A percentile compares a stretch with the other conserved stretches of the same genome.
Conservation (phyloP, 2,888 invertebrate species). For the Brachyptera risi region DNA sequence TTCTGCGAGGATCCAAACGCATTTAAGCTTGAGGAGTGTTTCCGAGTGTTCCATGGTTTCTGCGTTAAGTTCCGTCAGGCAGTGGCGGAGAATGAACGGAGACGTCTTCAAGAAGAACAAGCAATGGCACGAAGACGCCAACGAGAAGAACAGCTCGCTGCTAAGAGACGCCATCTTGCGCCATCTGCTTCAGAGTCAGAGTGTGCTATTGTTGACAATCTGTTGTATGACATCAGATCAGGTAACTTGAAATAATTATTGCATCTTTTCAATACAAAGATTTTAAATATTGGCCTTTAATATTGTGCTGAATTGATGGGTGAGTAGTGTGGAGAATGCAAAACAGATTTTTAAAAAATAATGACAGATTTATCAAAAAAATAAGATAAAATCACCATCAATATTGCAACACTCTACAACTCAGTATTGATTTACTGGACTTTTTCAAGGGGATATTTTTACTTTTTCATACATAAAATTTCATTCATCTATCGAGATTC, state of each 20-base stretch:
- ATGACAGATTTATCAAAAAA: too few species aligned
- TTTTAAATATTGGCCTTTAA: too few species aligned
- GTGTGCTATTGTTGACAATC: constrained; percentile 70
- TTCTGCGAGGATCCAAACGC: constrained; percentile 89
- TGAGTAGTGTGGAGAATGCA: too few species aligned
- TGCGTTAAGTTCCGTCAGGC: constrained; percentile 83
- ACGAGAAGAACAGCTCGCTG: constrained; percentile 66
- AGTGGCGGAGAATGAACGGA: constrained; percentile 77
- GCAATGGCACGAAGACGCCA: constrained; percentile 72
- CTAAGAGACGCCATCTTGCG: constrained; percentile 58
- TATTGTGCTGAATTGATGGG: too few species aligned
- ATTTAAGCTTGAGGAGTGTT: constrained; percentile 93
- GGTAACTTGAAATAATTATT: constrained; percentile 40
- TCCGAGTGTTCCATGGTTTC: constrained; percentile 83
- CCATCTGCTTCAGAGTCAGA: constrained; percentile 67
- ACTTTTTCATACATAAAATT: too few species aligned
- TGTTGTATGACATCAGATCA: constrained; percentile 67
- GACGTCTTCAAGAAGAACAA: constrained; percentile 80
- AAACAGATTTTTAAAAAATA: too few species aligned
- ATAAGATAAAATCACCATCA: too few species aligned
- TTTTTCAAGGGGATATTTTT: too few species aligned
- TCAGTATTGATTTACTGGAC: too few species aligned
- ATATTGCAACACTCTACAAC: too few species aligned
- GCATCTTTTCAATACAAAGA: too few species aligned
- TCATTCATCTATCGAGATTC: too few species aligned